Percentiles rank a stretch among this genome's conserved stretches.
These are phyloP conservation scores for Gasteruption jaculator DNA, from an alignment of 2,888 invertebrate species.

Conservation along the genomic window DNA sequence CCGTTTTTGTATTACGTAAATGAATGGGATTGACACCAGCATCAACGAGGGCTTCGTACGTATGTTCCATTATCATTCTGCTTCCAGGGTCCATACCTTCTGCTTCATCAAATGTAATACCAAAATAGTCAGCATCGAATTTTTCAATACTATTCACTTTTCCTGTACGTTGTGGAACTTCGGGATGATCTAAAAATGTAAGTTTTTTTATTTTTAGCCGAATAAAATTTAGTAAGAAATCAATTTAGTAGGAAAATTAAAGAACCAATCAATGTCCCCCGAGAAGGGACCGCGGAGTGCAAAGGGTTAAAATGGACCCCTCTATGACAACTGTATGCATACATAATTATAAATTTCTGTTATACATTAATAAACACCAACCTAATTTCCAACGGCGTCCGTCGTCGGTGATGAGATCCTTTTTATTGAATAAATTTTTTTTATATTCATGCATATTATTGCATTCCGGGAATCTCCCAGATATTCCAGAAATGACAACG, in stretches of 20 bases:
- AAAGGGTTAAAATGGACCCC: no score
- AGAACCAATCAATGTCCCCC: no score
- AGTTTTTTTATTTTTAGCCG: no score
- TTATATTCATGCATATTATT: slow-evolving; percentile 69
- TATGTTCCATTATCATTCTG: slow-evolving; percentile 58
- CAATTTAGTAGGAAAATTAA: no score
- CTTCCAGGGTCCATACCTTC: slow-evolving; percentile 59
- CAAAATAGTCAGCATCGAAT: slow-evolving; percentile 58
- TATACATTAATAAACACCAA: slow-evolving; percentile 14
- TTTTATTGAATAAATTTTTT: slow-evolving; percentile 69
- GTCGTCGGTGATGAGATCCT: slow-evolving; percentile 65
- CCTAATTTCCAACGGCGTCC: no score
- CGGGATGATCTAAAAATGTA: no score
- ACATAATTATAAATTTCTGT: slow-evolving; percentile 1
- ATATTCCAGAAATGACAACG: no score
- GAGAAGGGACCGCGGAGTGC: no score
- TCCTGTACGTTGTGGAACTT: slow-evolving; percentile 69
- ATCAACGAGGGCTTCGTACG: slow-evolving; percentile 56
- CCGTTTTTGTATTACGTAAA: slow-evolving; percentile 65
- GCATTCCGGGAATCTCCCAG: slow-evolving; percentile 75
- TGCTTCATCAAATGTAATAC: slow-evolving; percentile 55
- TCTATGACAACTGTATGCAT: background rate
- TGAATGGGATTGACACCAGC: slow-evolving; percentile 60
- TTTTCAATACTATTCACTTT: slow-evolving; percentile 69
- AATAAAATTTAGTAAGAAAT: no score